Evolutionary conservation across 2,888 invertebrate species (phyloP), one percentile per base, ranked within the genome.

Genomic region (Thymelicus lineola): DNA sequence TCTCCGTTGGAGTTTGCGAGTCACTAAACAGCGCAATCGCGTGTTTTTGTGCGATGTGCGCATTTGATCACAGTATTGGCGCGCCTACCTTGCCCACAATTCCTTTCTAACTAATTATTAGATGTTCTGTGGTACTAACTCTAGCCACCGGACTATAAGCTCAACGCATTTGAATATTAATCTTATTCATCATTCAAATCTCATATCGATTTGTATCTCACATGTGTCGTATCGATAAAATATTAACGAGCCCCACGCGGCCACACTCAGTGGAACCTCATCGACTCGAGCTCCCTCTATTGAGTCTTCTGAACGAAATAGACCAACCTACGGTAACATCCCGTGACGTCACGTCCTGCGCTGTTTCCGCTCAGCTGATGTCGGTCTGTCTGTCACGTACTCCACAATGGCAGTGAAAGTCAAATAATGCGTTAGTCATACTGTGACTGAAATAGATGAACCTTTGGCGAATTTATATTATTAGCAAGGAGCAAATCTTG

Each of bases 301-400:
- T 62, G 45, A 45, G 36, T 46, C 55, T 35, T 15, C 68, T 35
- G 45, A 10, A 61, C 63, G 58, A 53, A 58, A 70, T 66, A 66
- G 61, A 66, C 46, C 53, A 70, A 61, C 65, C 65, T 87, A 86
- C 83, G 83, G 80, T 83, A 87, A 87, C 87, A 82, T 85, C 85
- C 86, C 85, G 82, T 89, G 90, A 87, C 91, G 91, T 91, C 92
- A 92, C 82, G 82, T 92, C 91, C 86, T 73, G 75, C 66, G 71
- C 70, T 80, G 84, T 79, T 88, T 89, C 90, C 91, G 88, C 85
- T 84, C 91, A 91, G 92, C 91, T 91, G 92, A 86, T 78, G 76
- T 57, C 48, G 63, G 69, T 62, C 71, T 71, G 76, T 71, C 77
- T 62, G 73, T 73, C 78, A 74, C 78, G 77, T 77, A 73, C 75